Evolutionary conservation across 2,113 vertebrate species (phyloP).

Genomic region (Hiodon alosoides): DNA sequence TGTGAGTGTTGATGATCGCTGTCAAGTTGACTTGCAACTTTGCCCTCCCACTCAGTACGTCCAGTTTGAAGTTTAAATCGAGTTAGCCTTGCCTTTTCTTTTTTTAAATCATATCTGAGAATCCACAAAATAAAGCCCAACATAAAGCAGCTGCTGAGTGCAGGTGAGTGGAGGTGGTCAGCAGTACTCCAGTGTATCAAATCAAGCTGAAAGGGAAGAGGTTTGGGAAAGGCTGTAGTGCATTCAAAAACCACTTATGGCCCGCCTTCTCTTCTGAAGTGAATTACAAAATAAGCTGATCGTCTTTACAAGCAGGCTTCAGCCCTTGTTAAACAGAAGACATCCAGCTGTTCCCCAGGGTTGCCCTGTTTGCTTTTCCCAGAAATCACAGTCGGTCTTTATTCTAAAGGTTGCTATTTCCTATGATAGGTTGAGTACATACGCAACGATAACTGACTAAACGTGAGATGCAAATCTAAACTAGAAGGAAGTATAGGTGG

Average conservation of each 20-base stretch:
- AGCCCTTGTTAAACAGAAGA: background rate
- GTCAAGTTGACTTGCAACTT: background rate
- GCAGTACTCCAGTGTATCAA: constrained; percentile 19
- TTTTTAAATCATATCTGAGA: constrained; percentile 39
- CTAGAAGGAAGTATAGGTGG: too few species aligned
- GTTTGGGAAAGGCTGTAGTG: background rate
- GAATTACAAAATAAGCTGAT: background rate
- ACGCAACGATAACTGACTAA: too few species aligned
- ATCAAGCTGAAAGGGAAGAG: background rate
- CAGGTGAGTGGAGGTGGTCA: constrained; percentile 37
- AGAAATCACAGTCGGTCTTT: too few species aligned
- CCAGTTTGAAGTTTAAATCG: constrained; percentile 28
- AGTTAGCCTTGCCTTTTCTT: constrained; percentile 24
- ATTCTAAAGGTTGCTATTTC: too few species aligned
- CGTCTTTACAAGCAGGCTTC: background rate
- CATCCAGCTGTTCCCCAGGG: background rate
- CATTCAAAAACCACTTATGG: constrained; percentile 5
- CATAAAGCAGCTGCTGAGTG: constrained; percentile 15
- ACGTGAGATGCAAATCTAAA: too few species aligned
- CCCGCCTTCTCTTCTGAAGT: background rate
- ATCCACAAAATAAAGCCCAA: constrained; percentile 17
- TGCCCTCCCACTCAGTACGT: background rate
- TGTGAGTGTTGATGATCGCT: constrained; percentile 41
- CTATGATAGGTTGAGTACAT: too few species aligned
- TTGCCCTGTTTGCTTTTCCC: background rate